These are phyloP conservation scores for Zygaena filipendulae DNA, from an alignment of 2,888 invertebrate species.

Conservation along the genomic window DNA sequence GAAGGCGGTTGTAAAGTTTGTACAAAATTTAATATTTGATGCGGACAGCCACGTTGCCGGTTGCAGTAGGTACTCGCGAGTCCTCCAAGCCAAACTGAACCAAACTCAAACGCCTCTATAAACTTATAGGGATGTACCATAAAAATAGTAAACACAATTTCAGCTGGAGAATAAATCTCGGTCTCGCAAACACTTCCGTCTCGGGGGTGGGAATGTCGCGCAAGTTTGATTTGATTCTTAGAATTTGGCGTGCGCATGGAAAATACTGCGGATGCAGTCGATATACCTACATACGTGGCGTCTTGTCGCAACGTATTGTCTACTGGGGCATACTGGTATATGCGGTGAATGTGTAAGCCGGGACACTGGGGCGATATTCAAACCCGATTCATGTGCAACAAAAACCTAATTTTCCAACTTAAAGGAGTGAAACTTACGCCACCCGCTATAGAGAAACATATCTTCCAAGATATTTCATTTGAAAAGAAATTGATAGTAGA, in stretches of 20 bases:
- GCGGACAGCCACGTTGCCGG: conserved; percentile 17
- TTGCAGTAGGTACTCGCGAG: too few species aligned
- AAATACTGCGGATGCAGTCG: conserved; percentile 47
- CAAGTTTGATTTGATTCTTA: conserved; percentile 51
- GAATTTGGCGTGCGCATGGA: conserved; percentile 36
- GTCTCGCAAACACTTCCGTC: conserved; percentile 33
- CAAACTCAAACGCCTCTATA: conserved; percentile 1
- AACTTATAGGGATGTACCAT: conserved; percentile 35
- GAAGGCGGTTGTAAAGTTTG: conserved; percentile 28
- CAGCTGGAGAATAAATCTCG: conserved; percentile 42
- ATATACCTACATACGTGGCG: too few species aligned
- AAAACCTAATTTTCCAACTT: too few species aligned
- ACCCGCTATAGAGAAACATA: too few species aligned
- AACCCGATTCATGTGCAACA: too few species aligned
- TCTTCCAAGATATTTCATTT: too few species aligned
- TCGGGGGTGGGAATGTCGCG: conserved; percentile 34
- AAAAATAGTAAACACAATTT: conserved; percentile 54
- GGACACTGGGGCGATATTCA: too few species aligned
- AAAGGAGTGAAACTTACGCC: too few species aligned
- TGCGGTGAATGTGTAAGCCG: too few species aligned
- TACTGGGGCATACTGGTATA: too few species aligned
- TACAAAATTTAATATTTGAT: conserved; percentile 42
- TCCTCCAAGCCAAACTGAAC: background rate
- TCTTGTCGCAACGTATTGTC: too few species aligned
- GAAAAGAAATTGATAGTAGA: too few species aligned